Percentiles rank a stretch among this genome's conserved stretches.
Conservation (phyloP, 2,113 vertebrate species). For the Chitala chitala region DNA sequence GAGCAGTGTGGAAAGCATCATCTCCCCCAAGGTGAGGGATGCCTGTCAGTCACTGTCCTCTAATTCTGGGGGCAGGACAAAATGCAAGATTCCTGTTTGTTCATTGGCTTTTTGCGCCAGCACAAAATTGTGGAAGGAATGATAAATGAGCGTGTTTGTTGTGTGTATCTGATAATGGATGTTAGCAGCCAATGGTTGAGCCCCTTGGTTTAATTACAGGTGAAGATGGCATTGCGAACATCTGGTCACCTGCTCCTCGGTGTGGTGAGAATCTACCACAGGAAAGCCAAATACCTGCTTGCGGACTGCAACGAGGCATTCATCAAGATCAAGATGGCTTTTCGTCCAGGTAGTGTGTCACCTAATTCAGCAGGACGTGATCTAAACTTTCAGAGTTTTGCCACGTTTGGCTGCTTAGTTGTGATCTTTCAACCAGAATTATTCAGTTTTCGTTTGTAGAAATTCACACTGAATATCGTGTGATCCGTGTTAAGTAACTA, state of each 20-base stretch:
- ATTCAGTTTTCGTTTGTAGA: too few species aligned
- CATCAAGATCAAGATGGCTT: slow-evolving; percentile 99
- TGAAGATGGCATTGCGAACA: slow-evolving; percentile 96
- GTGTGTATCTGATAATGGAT: neutral
- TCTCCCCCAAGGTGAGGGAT: slow-evolving; percentile 87
- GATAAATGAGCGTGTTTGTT: too few species aligned
- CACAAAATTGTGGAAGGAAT: too few species aligned
- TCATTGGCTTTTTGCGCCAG: too few species aligned
- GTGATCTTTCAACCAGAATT: neutral
- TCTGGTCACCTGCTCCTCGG: slow-evolving; percentile 93
- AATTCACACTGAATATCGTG: too few species aligned
- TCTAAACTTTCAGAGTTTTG: neutral
- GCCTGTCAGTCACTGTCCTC: too few species aligned
- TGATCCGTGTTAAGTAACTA: too few species aligned
- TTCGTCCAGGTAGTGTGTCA: slow-evolving; percentile 90
- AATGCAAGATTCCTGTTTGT: too few species aligned
- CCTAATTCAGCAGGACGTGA: too few species aligned
- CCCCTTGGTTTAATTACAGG: slow-evolving; percentile 53
- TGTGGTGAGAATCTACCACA: slow-evolving; percentile 97
- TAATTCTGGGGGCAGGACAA: too few species aligned
- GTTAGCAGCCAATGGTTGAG: neutral
- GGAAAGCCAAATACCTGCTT: slow-evolving; percentile 97
- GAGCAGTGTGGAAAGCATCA: slow-evolving; percentile 98
- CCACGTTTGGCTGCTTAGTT: neutral
- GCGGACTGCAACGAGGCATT: slow-evolving; percentile 98